These are phyloP conservation scores for Neodiprion lecontei DNA, from an alignment of 1,140 invertebrate genomes.

Conservation along the genomic window DNA sequence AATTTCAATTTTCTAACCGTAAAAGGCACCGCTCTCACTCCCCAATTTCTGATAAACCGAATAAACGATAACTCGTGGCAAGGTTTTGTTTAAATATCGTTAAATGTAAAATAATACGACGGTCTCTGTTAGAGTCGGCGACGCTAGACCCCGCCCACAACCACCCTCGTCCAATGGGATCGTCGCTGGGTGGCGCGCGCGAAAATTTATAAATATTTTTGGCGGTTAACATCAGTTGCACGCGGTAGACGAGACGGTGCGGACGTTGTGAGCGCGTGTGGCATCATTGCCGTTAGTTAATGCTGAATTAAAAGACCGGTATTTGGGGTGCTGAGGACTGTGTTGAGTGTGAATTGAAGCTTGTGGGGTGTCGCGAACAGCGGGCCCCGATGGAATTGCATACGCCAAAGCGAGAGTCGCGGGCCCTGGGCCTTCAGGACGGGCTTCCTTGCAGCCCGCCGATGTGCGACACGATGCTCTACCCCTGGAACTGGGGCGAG, in stretches of 20 bases:
- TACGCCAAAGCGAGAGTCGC: conserved; percentile 47
- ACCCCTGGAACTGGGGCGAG: conserved; percentile 58
- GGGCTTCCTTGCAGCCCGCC: conserved; percentile 46
- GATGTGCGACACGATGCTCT: conserved; percentile 52
- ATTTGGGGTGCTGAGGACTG: background rate
- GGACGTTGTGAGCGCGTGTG: background rate
- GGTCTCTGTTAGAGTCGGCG: background rate
- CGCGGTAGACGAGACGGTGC: conserved; percentile 23
- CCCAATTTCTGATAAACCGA: too few species aligned
- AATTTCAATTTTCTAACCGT: too few species aligned
- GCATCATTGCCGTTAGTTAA: background rate
- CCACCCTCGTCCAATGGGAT: background rate
- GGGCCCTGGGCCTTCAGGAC: conserved; percentile 29
- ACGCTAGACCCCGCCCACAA: background rate
- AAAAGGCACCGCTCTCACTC: too few species aligned
- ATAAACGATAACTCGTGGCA: too few species aligned
- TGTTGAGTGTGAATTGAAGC: background rate
- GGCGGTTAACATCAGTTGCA: conserved; percentile 39
- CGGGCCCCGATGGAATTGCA: conserved; percentile 41
- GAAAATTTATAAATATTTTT: conserved; percentile 24
- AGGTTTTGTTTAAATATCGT: background rate
- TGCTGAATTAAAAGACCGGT: background rate
- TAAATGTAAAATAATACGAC: background rate
- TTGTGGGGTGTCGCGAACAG: background rate
- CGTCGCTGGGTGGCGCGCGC: background rate